phyloP scores from a whole-genome alignment of 2,888 invertebrate genomes.

The Noctua fimbriata region DNA sequence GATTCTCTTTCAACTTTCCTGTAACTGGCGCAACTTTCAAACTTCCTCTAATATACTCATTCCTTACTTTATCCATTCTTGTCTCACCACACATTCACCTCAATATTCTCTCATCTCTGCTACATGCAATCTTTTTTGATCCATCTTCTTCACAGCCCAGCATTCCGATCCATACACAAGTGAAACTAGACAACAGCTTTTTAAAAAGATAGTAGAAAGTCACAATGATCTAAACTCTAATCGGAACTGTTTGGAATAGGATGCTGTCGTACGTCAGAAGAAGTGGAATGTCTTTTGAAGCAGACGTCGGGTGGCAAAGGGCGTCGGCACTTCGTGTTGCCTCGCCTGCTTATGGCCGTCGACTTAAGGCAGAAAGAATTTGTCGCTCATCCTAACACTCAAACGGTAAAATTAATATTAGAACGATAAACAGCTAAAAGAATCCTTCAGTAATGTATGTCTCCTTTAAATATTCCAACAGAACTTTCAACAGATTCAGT shows the following conservation, averaged over 20 bases:
- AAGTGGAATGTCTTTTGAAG: slow-evolving; percentile 92
- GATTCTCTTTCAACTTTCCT: too few species aligned
- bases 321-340: slow-evolving; percentile 89
- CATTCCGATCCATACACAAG: neutral
- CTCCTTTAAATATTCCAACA: neutral
- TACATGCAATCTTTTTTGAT: too few species aligned
- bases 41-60: too few species aligned
- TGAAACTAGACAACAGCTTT: slow-evolving; percentile 11
- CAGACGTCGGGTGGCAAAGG: slow-evolving; percentile 86
- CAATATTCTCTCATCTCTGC: too few species aligned
- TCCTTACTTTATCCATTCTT: too few species aligned
- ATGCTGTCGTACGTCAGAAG: slow-evolving; percentile 92
- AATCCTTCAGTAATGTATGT: neutral
- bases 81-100: too few species aligned
- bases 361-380: slow-evolving; percentile 93
- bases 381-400: slow-evolving; percentile 94
- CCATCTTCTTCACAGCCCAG: too few species aligned
- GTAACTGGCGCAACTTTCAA: too few species aligned
- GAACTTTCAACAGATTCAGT: neutral
- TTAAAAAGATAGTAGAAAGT: slow-evolving; percentile 19
- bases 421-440: neutral
- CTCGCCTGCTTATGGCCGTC: slow-evolving; percentile 92
- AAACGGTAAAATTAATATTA: slow-evolving; percentile 86
- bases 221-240: slow-evolving; percentile 12
- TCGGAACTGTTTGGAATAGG: slow-evolving; percentile 70